phyloP scores from a whole-genome alignment of 64 coral and sea anemone genomes.

The Pocillopora verrucosa region DNA sequence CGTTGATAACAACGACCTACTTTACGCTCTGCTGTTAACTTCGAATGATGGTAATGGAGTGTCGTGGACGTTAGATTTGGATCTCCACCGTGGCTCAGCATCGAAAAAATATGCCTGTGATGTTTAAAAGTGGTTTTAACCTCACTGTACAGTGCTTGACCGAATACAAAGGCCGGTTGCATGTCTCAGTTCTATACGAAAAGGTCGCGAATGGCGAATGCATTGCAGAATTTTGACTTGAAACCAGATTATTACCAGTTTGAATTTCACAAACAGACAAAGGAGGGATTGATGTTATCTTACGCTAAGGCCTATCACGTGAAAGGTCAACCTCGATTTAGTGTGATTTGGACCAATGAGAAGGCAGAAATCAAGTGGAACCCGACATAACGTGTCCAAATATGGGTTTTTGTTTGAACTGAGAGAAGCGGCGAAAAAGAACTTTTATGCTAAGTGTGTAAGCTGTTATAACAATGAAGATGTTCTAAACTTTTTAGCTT shows the following conservation, averaged over 20 bases:
- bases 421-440: conserved; percentile 19
- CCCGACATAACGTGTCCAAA: conserved; percentile 34
- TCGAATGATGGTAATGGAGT: background rate
- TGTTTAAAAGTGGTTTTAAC: conserved; percentile 32
- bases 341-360: conserved; percentile 36
- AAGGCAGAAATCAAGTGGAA: conserved; percentile 5
- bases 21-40: conserved; percentile 18
- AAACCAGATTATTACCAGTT: conserved; percentile 44
- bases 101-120: conserved; percentile 18
- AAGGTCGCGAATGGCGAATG: conserved; percentile 22
- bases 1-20: conserved; percentile 5
- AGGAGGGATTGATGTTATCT: conserved; percentile 3
- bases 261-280: conserved; percentile 33
- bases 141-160: conserved; percentile 23
- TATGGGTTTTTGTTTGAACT: conserved; percentile 37
- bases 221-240: conserved; percentile 15
- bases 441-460: conserved; percentile 9
- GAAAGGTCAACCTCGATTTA: conserved; percentile 34
- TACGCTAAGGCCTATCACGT: conserved; percentile 31
- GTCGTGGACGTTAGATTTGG: conserved; percentile 1
- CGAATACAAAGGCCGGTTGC: conserved; percentile 24
- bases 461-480: conserved; percentile 21
- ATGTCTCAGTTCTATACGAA: conserved; percentile 23
- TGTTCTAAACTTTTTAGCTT: conserved; percentile 34
- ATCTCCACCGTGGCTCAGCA: conserved; percentile 27